phyloP scores from a whole-genome alignment of 2,113 vertebrate genomes.

The Lates calcarifer region DNA sequence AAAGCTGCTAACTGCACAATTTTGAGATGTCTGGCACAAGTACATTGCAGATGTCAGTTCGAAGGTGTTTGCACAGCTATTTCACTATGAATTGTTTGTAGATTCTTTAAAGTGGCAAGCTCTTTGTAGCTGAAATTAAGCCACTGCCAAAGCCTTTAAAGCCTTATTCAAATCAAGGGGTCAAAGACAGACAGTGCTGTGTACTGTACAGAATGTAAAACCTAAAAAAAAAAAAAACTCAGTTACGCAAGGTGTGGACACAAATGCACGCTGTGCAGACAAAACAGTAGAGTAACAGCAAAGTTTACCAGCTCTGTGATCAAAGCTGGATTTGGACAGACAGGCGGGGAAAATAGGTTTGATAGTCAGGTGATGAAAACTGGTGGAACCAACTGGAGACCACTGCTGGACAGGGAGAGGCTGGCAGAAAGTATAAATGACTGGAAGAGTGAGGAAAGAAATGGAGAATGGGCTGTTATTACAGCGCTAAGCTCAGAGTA shows the following conservation, averaged over 20 bases:
- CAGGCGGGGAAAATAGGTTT: too few relatives aligned
- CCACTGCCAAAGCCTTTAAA: neutral
- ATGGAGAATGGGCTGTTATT: neutral
- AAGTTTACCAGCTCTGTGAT: neutral
- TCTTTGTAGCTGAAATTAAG: neutral
- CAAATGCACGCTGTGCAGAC: neutral
- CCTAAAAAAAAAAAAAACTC: too few relatives aligned
- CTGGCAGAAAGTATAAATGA: too few relatives aligned
- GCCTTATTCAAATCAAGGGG: too few relatives aligned
- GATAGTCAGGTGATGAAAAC: neutral
- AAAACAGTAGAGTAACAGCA: neutral
- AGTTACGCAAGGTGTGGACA: neutral
- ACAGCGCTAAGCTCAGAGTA: too few relatives aligned
- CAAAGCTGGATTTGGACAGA: neutral
- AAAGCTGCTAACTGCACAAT: conserved; percentile 38
- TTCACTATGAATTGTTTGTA: neutral
- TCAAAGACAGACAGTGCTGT: too few relatives aligned
- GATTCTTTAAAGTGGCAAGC: neutral
- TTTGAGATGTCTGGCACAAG: conserved; percentile 32
- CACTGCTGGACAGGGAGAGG: neutral
- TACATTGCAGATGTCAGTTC: conserved; percentile 44
- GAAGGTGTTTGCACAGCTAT: conserved; percentile 24
- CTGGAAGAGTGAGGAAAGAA: neutral
- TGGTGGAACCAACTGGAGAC: neutral
- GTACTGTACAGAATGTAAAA: too few relatives aligned